Base-by-base conservation (phyloP, 2,888 invertebrate species). In the Troides aeacus region DNA sequence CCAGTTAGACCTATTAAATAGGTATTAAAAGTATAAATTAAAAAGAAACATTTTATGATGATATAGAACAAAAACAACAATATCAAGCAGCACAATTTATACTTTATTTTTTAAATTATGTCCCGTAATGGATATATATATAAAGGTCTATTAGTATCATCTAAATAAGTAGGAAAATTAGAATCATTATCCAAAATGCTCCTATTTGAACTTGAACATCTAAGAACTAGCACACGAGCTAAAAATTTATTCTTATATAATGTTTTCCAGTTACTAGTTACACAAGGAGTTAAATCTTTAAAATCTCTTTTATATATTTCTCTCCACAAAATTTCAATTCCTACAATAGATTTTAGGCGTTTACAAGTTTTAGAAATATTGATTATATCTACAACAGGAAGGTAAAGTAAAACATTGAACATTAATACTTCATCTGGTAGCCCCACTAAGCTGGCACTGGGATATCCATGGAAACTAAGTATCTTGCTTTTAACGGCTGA, bases 401-500 rank as follows among this genome's bases (percentile, higher is more conserved):
- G 75, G 62, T 81, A 74, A 21, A 85, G 72, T 72, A 89, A 75
- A 23, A 93, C 84, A 69, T 85, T 87, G 39, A 77, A 77, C 36
- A 90, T 73, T 24, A 70, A 36, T 58, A 93, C 76, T 77, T 93
- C 93, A 75, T 89, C 89, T 18, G 93, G 93, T 23, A 93, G 72
- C 5, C 92, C 93, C 56, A 84, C 76, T 71, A 93, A 84, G 78
- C 92, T 92, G 46, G 91, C 90, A 83, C 89, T 90, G 7, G 87
- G 81, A 78, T 85, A 94, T 21, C 87, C 93, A 76, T 90, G 81
- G 68, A 83, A 77, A 68, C 81, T 87, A 23, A 95, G 81, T 74
- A 95, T 90, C 74, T 89, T 88, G 75, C 93, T 92, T 66, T 94
- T 94, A 58, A 94, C 88, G 42, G 94, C 93, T 50, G 92, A 85